Percentiles rank a stretch among this genome's conserved stretches.
phyloP scores from a whole-genome alignment of 2,113 vertebrate species.

The Myrmecobius fasciatus region DNA sequence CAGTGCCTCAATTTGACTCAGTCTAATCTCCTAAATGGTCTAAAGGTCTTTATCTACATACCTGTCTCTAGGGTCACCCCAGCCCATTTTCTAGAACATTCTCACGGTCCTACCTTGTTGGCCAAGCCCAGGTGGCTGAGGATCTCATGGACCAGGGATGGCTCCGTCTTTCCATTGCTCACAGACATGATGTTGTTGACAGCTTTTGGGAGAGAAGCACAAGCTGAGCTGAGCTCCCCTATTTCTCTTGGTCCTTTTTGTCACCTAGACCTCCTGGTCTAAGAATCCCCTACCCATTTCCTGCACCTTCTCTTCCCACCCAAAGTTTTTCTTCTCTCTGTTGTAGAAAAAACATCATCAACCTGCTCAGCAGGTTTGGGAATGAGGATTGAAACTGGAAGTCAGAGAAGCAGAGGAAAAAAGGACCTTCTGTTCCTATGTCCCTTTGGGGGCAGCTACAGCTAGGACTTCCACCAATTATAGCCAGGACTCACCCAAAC shows the following conservation, averaged over 20 bases:
- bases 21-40: not conserved
- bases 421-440: not conserved
- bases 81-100: not conserved
- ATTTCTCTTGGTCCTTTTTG: not conserved
- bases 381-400: not conserved
- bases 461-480: not conserved
- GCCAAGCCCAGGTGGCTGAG: slow-evolving; percentile 74
- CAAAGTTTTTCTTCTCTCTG: not conserved
- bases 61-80: not conserved
- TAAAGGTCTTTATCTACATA: not conserved
- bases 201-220: not conserved
- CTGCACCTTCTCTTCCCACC: not conserved
- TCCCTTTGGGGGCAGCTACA: not conserved
- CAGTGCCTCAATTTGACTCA: not conserved
- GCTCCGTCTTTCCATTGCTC: not conserved
- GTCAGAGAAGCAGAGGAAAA: not conserved
- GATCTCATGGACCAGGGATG: slow-evolving; percentile 72
- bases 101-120: slow-evolving; percentile 67
- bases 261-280: not conserved
- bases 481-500: not conserved
- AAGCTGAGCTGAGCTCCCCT: not conserved
- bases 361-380: slow-evolving; percentile 14
- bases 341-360: not conserved
- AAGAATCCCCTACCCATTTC: not conserved
- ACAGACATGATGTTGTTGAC: slow-evolving; percentile 33